Percentiles rank a stretch among this genome's conserved stretches.
These are phyloP conservation scores for Campaea margaritaria DNA, from an alignment of 2,888 invertebrate genomes.

Conservation along the genomic window DNA sequence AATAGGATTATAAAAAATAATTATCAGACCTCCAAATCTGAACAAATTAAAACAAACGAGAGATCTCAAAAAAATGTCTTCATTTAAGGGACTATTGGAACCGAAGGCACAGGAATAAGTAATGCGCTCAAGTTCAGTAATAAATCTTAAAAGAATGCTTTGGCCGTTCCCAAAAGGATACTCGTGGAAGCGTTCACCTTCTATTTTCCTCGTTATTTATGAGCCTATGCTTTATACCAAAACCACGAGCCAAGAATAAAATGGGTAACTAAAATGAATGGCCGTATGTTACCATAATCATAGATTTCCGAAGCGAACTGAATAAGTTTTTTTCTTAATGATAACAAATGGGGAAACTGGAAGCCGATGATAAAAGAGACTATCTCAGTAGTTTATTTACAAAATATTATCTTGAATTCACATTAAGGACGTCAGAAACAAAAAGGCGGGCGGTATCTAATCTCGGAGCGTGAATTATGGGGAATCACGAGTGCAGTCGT, in stretches of 20 bases:
- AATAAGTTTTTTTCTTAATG: constrained; percentile 67
- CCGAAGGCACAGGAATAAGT: constrained; percentile 81
- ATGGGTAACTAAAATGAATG: constrained; percentile 83
- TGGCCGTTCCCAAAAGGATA: constrained; percentile 84
- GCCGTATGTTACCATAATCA: constrained; percentile 76
- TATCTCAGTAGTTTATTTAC: constrained; percentile 52
- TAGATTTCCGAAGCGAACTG: constrained; percentile 67
- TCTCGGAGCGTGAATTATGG: constrained; percentile 73
- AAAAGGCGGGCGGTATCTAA: constrained; percentile 68
- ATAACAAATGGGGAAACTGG: constrained; percentile 69
- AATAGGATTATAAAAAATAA: constrained; percentile 38
- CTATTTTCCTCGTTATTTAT: constrained; percentile 84
- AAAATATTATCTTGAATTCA: constrained; percentile 47
- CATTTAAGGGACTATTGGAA: constrained; percentile 69
- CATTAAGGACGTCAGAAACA: constrained; percentile 60
- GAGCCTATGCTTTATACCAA: constrained; percentile 82
- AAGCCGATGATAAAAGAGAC: constrained; percentile 51
- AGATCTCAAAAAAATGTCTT: constrained; percentile 60
- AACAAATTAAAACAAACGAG: constrained; percentile 45
- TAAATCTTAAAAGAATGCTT: constrained; percentile 85
- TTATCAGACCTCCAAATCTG: constrained; percentile 35
- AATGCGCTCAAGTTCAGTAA: constrained; percentile 83
- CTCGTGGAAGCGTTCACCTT: constrained; percentile 83
- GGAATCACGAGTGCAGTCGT: constrained; percentile 61
- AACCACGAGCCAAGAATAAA: constrained; percentile 82